Percentiles rank a stretch among this genome's conserved stretches.
These are phyloP conservation scores for Intellagama lesueurii DNA, from an alignment of 2,797 vertebrate species.

Conservation along the genomic window DNA sequence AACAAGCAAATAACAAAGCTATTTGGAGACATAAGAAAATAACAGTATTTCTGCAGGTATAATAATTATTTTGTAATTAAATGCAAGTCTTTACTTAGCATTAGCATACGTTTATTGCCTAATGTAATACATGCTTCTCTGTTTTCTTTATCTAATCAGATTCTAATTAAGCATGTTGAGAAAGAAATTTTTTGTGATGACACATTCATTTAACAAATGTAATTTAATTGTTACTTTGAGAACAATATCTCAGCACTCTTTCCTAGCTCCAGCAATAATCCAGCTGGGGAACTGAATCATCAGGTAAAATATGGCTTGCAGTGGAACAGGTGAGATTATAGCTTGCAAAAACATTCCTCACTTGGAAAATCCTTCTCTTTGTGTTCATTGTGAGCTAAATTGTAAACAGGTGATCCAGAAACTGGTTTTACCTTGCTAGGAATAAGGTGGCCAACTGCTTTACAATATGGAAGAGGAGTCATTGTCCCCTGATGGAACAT, in stretches of 20 bases:
- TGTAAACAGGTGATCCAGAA: background rate
- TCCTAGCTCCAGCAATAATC: background rate
- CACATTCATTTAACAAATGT: background rate
- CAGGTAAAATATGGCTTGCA: background rate
- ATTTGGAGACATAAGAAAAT: constrained; percentile 36
- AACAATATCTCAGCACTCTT: background rate
- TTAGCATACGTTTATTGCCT: constrained; percentile 9
- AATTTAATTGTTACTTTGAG: background rate
- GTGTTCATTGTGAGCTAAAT: background rate
- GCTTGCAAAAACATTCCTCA: background rate
- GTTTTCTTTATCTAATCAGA: background rate
- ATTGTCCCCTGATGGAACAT: background rate
- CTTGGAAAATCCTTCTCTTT: background rate
- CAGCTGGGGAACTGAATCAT: background rate
- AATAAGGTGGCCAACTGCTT: background rate
- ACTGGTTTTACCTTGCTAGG: background rate
- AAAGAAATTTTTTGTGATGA: background rate
- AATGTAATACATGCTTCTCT: background rate
- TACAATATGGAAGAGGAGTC: background rate
- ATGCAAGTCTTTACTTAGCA: background rate
- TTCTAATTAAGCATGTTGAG: background rate
- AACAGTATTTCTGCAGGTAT: constrained; percentile 38
- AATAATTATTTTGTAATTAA: constrained; percentile 29
- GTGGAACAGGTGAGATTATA: background rate
- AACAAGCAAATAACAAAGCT: background rate